Evolutionary conservation across 2,113 vertebrate species (phyloP).

Genomic region (Chaenogobius annularis): DNA sequence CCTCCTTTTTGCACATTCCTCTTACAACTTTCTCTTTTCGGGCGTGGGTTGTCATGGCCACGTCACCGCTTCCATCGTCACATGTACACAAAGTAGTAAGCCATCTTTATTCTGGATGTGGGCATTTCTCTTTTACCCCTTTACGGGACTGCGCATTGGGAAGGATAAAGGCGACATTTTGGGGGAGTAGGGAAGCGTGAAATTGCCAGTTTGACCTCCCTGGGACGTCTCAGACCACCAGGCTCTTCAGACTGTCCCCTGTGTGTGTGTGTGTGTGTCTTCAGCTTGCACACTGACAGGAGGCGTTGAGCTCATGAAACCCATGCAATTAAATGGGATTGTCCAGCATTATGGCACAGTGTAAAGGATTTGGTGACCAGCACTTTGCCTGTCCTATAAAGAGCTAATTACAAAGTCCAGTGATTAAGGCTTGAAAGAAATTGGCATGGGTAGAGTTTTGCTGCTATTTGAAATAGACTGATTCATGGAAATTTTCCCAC

Average conservation of each 20-base stretch:
- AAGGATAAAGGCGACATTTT: slow-evolving; percentile 67
- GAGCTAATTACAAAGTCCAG: background rate
- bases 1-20: slow-evolving; percentile 59
- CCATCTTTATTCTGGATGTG: slow-evolving; percentile 47
- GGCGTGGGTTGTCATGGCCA: slow-evolving; percentile 51
- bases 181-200: slow-evolving; percentile 65
- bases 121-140: slow-evolving; percentile 32
- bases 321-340: slow-evolving; percentile 6
- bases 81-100: slow-evolving; percentile 45
- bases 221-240: slow-evolving; percentile 59
- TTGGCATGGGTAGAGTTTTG: background rate
- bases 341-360: slow-evolving; percentile 1
- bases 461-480: too few relatives aligned
- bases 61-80: slow-evolving; percentile 5
- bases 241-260: slow-evolving; percentile 32
- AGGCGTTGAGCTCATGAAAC: slow-evolving; percentile 21
- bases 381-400: slow-evolving; percentile 5
- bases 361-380: background rate
- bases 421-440: background rate
- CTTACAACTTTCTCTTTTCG: slow-evolving; percentile 30
- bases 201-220: slow-evolving; percentile 64
- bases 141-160: slow-evolving; percentile 30
- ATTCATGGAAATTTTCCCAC: background rate
- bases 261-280: background rate
- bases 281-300: background rate